Base-by-base conservation (phyloP, 2,888 invertebrate genomes). In the Dione vanillae region DNA sequence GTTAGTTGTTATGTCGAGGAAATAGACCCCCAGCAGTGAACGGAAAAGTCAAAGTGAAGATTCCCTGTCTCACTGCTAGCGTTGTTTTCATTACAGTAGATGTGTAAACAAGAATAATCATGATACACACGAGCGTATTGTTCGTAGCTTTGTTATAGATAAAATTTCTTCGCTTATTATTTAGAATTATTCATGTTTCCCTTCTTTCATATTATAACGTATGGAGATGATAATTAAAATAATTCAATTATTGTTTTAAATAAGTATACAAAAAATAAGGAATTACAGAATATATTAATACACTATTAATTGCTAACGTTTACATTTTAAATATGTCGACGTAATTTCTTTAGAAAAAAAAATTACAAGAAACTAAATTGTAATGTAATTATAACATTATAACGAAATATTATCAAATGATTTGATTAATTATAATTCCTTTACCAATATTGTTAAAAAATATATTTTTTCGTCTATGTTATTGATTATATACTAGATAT, bases 41-140 rank as follows among this genome's bases (percentile, higher is more conserved):
- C 84, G 88, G 89, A 87, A 88, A 78, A 80, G 79, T 78, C 78
- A 76, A 82, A 84, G 82, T 80, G 84, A 81, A 79, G 79, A 83
- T 82, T 80, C 78, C 76, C 76, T 77, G 79, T 80, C 79, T 78
- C 69, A 76, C 74, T 71, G 76, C 74, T 77, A 77, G 77, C 76
- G 75, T 79, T 81, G 82, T 81, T 84, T 82, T 81, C 79, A 80
- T 79, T 79, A 79, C 77, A 72, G 77, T 72, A 58, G 69, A 70
- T 75, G 75, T 75, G 78, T 80, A 76, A 77, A 77, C 77, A 77
- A 76, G 62, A 62, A 62, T 62, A 49, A 66, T 72, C 45, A 37
- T 10, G 64, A 59, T 67, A 69, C 65, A 71, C 14, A 71, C 69
- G 16, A 65, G 8, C 67, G 9, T 40, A 2, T 0, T 45, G 47